Evolutionary conservation across 2,888 invertebrate species (phyloP), one percentile per base, ranked within the genome.

Genomic region (Sclerodermus sp.): DNA sequence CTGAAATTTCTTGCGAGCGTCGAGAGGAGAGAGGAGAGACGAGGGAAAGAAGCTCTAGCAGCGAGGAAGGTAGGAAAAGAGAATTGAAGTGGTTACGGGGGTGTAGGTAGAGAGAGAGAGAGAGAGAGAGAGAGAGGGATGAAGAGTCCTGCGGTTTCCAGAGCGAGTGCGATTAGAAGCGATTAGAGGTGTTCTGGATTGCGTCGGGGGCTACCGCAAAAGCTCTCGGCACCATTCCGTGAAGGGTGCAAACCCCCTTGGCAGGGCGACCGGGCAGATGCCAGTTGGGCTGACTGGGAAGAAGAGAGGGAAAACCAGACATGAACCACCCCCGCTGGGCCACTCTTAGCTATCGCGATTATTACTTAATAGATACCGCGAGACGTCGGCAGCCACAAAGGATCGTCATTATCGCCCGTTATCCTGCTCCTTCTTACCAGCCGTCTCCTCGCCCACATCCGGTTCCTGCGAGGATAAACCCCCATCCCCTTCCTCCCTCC

Each of bases 111-210:
- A 40, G 47, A 49, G 44, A 32, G 47, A 29, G n/a, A 15, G 29
- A n/a, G 36, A 29, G 14, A 29, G 13, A 32, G 37, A 13, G n/a
- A 36, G 13, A 12, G 10, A 17, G 23, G 13, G 23, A 23, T 3
- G 23, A 8, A 5, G 23, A 8, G 8, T 23, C 23, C 23, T 23
- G 23, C 23, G 23, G 23, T 23, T 23, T 23, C 23, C 23, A 23
- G 40, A 34, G 44, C 31, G 48, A 47, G 45, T 54, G 47, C 60
- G 64, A 66, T 66, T 64, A 66, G 57, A 48, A 51, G 41, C 60
- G 64, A 67, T 68, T 64, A 66, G 58, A 58, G 55, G 63, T 63
- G 66, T 64, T 68, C 68, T 68, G 68, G 67, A 57, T 62, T 68
- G 55, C 67, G 42, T 68, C 63, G 55, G 49, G 55, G 49, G 53